These are phyloP conservation scores for Zele albiditarsus DNA, from an alignment of 2,888 invertebrate species.

Conservation along the genomic window DNA sequence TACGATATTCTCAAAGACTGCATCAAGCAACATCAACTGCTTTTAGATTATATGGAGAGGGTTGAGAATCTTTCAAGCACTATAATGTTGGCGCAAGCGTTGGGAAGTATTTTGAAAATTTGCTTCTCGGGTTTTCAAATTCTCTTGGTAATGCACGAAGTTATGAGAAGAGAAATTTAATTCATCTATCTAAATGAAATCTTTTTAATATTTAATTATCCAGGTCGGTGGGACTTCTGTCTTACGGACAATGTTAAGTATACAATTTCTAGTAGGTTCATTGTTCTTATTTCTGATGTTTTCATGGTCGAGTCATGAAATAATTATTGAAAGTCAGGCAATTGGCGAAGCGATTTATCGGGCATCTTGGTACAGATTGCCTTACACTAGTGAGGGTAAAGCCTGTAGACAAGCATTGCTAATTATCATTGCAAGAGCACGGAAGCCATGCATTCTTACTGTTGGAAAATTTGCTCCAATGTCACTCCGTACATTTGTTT, in stretches of 20 bases:
- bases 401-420: slow-evolving; percentile 44
- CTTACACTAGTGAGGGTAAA: slow-evolving; percentile 43
- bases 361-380: slow-evolving; percentile 52
- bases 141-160: slow-evolving; percentile 47
- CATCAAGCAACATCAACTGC: slow-evolving; percentile 46
- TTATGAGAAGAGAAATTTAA: no score
- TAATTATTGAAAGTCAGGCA: slow-evolving; percentile 53
- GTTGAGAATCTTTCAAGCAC: slow-evolving; percentile 47
- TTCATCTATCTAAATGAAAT: no score
- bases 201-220: no score
- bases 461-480: slow-evolving; percentile 55
- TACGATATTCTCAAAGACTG: slow-evolving; percentile 45
- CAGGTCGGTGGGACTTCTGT: slow-evolving; percentile 35
- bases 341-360: slow-evolving; percentile 53
- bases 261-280: slow-evolving; percentile 49
- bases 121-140: slow-evolving; percentile 52
- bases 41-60: slow-evolving; percentile 44
- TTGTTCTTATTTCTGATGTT: slow-evolving; percentile 53
- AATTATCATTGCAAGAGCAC: slow-evolving; percentile 53
- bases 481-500: slow-evolving; percentile 55
- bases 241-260: slow-evolving; percentile 35
- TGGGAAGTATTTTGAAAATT: slow-evolving; percentile 46
- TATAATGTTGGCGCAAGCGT: slow-evolving; percentile 45
- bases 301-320: slow-evolving; percentile 54
- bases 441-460: slow-evolving; percentile 51